Conservation (phyloP, 2,888 invertebrate species). For the Galeopsomyia nigrocyanea region DNA sequence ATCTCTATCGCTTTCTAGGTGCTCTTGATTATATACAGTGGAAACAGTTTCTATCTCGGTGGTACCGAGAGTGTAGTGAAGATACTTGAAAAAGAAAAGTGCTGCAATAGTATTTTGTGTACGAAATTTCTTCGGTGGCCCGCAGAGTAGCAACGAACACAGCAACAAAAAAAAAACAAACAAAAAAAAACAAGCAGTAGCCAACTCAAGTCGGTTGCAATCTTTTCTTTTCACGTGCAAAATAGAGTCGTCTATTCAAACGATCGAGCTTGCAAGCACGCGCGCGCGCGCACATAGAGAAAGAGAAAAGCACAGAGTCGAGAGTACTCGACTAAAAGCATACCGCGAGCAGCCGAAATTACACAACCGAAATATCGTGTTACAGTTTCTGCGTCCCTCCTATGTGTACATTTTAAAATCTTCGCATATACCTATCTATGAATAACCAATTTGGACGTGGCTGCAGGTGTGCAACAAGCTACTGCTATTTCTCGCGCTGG, state of each 20-base stretch:
- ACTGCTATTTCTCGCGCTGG: too few relatives aligned
- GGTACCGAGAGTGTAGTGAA: background rate
- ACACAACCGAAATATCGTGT: conserved; percentile 45
- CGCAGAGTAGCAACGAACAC: too few relatives aligned
- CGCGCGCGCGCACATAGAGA: background rate
- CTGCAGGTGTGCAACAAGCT: too few relatives aligned
- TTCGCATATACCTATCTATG: background rate
- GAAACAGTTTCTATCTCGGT: background rate
- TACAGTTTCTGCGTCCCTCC: conserved; percentile 16
- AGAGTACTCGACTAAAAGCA: conserved; percentile 12
- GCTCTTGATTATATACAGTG: background rate
- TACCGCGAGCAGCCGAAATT: conserved; percentile 22
- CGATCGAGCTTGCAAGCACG: too few relatives aligned
- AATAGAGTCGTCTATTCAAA: too few relatives aligned
- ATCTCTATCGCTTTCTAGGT: too few relatives aligned
- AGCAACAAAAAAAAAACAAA: too few relatives aligned
- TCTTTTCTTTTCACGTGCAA: too few relatives aligned
- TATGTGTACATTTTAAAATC: conserved; percentile 27
- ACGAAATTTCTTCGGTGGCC: too few relatives aligned
- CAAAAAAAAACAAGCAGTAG: too few relatives aligned
- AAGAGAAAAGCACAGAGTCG: conserved; percentile 4
- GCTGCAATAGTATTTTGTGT: too few relatives aligned
- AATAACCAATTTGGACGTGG: conserved; percentile 2
- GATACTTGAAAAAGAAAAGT: background rate
- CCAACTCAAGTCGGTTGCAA: too few relatives aligned